Evolutionary conservation across 2,888 invertebrate species (phyloP).

Genomic region (Serripes groenlandicus): DNA sequence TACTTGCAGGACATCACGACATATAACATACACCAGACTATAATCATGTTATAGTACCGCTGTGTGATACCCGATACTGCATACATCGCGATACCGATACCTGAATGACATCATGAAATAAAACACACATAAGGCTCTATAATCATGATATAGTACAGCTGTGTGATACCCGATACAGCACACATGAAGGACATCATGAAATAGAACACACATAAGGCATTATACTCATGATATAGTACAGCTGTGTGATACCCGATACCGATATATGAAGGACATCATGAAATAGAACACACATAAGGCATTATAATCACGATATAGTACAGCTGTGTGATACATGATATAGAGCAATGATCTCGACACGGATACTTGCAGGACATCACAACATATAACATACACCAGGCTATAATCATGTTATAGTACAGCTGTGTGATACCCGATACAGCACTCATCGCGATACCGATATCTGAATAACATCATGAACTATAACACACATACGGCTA

Average conservation of each 20-base stretch:
- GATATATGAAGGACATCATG: too few species aligned
- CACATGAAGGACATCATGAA: too few species aligned
- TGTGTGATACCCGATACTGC: constrained; percentile 71
- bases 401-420: constrained; percentile 57
- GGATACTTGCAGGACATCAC: not conserved
- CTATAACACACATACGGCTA: not conserved
- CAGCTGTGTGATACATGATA: too few species aligned
- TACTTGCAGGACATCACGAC: not conserved
- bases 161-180: too few species aligned
- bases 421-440: not conserved
- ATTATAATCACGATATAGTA: too few species aligned
- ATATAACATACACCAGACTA: not conserved
- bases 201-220: not conserved
- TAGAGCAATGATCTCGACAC: too few species aligned
- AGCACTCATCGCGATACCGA: not conserved
- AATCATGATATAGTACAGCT: too few species aligned
- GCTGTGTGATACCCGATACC: constrained; percentile 71
- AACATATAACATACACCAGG: not conserved
- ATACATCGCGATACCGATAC: constrained; percentile 75
- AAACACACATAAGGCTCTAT: too few species aligned
- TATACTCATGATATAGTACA: constrained; percentile 80
- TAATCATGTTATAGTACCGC: constrained; percentile 64
- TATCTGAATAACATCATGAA: constrained; percentile 26
- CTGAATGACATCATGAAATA: too few species aligned
- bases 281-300: not conserved